These are phyloP conservation scores for Gobius niger DNA, from an alignment of 2,113 vertebrate genomes.

Conservation along the genomic window DNA sequence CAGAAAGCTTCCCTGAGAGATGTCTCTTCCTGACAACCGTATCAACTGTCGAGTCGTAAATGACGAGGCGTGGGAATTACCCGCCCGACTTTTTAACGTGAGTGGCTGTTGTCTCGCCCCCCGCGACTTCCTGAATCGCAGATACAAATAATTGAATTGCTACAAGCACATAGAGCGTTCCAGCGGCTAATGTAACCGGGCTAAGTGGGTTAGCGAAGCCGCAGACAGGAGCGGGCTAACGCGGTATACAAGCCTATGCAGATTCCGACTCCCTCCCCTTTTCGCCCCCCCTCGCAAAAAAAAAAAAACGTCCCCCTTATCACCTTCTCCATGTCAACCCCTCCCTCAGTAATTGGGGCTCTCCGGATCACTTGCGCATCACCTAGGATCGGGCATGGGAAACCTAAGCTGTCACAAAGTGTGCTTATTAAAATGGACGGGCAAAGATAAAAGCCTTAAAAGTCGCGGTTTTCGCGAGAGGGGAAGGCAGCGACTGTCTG, in stretches of 20 bases:
- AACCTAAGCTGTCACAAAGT: constrained; percentile 76
- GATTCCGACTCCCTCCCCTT: no score
- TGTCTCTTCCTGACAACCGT: constrained; percentile 80
- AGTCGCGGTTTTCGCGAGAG: constrained; percentile 47
- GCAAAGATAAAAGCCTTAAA: constrained; percentile 58
- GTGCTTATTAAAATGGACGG: constrained; percentile 70
- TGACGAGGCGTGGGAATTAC: constrained; percentile 89
- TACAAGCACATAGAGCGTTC: constrained; percentile 83
- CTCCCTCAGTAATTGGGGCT: constrained; percentile 66
- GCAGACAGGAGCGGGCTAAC: constrained; percentile 66
- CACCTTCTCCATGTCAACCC: constrained; percentile 58
- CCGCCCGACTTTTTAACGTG: constrained; percentile 82
- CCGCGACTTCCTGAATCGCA: constrained; percentile 67
- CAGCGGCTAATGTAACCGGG: constrained; percentile 81
- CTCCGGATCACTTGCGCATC: constrained; percentile 49
- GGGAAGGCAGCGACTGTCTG: constrained; percentile 59
- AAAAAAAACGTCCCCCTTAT: constrained; percentile 42
- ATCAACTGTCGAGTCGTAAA: constrained; percentile 84
- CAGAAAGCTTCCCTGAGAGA: constrained; percentile 76
- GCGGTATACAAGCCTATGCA: constrained; percentile 49
- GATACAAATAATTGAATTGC: constrained; percentile 88
- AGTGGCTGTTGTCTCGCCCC: constrained; percentile 62
- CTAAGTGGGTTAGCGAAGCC: constrained; percentile 80
- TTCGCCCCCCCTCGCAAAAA: constrained; percentile 18
- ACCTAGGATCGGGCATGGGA: constrained; percentile 56